phyloP scores from a whole-genome alignment of 2,113 vertebrate genomes.

The Lota lota region DNA sequence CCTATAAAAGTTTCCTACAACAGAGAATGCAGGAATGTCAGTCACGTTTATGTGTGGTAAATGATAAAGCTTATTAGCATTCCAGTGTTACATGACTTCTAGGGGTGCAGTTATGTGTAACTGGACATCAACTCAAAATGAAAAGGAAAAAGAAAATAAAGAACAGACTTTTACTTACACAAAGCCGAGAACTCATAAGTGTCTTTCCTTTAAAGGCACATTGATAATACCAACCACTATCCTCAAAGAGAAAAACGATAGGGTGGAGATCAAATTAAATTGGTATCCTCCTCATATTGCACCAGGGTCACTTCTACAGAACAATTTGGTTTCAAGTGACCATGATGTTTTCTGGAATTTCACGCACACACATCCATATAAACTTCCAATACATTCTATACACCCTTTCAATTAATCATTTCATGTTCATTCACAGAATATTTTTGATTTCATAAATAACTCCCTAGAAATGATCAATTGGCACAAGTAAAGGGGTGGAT shows the following conservation, averaged over 20 bases:
- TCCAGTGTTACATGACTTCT: constrained; percentile 43
- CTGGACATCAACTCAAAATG: constrained; percentile 19
- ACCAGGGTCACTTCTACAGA: not conserved
- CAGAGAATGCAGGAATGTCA: constrained; percentile 54
- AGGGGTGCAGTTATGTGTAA: constrained; percentile 22
- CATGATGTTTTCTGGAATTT: no score
- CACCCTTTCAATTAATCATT: not conserved
- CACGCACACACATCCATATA: no score
- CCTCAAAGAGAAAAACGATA: constrained; percentile 32
- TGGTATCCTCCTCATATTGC: not conserved
- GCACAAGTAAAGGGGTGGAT: constrained; percentile 33
- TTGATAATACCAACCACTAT: constrained; percentile 25
- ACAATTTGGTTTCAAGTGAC: not conserved
- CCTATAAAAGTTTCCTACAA: constrained; percentile 21
- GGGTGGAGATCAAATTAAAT: constrained; percentile 10
- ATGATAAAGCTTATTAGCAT: constrained; percentile 15
- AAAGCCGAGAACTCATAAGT: constrained; percentile 4
- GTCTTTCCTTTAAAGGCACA: constrained; percentile 66
- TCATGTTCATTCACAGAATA: not conserved
- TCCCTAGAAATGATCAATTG: constrained; percentile 27
- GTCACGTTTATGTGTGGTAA: constrained; percentile 30
- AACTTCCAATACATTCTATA: no score
- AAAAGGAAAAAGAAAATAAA: constrained; percentile 23
- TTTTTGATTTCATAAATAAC: not conserved
- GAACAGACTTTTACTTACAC: not conserved